Evolutionary conservation across 2,888 invertebrate species (phyloP).

Genomic region (Eristalis pertinax): DNA sequence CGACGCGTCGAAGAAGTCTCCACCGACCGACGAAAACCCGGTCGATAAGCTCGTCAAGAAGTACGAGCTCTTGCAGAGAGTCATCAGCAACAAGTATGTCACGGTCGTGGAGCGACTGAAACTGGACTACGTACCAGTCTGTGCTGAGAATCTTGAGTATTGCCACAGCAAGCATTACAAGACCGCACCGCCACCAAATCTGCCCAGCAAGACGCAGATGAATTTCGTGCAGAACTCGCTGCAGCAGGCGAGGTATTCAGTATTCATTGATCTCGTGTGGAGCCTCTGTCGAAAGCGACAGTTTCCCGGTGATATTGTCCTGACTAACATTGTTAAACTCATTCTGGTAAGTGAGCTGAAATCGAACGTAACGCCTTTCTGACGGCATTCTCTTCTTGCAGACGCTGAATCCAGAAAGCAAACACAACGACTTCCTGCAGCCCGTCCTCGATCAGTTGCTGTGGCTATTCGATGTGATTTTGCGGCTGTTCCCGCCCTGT

Average conservation of each 20-base stretch:
- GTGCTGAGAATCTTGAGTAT: slow-evolving; percentile 76
- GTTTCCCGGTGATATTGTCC: slow-evolving; percentile 78
- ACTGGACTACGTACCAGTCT: slow-evolving; percentile 76
- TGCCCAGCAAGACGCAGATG: slow-evolving; percentile 73
- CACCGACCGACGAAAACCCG: neutral
- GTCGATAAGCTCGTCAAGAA: slow-evolving; percentile 19
- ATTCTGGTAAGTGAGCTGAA: slow-evolving; percentile 75
- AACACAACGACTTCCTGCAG: slow-evolving; percentile 64
- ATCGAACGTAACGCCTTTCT: neutral
- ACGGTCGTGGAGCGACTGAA: slow-evolving; percentile 76
- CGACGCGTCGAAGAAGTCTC: too few relatives aligned
- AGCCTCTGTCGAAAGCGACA: slow-evolving; percentile 77
- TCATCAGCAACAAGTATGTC: slow-evolving; percentile 78
- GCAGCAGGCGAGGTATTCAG: slow-evolving; percentile 76
- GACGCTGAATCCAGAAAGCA: slow-evolving; percentile 73
- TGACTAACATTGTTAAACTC: slow-evolving; percentile 78
- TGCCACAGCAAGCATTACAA: slow-evolving; percentile 78
- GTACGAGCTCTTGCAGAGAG: slow-evolving; percentile 74
- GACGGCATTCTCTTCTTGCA: slow-evolving; percentile 49
- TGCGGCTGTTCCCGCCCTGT: slow-evolving; percentile 79
- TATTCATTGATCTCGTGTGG: slow-evolving; percentile 76
- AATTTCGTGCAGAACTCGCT: slow-evolving; percentile 75
- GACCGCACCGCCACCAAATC: slow-evolving; percentile 75
- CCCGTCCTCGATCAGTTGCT: slow-evolving; percentile 74
- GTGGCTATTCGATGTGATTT: slow-evolving; percentile 75